Evolutionary conservation across 2,797 vertebrate species (phyloP).

Genomic region (Muscicapa striata): DNA sequence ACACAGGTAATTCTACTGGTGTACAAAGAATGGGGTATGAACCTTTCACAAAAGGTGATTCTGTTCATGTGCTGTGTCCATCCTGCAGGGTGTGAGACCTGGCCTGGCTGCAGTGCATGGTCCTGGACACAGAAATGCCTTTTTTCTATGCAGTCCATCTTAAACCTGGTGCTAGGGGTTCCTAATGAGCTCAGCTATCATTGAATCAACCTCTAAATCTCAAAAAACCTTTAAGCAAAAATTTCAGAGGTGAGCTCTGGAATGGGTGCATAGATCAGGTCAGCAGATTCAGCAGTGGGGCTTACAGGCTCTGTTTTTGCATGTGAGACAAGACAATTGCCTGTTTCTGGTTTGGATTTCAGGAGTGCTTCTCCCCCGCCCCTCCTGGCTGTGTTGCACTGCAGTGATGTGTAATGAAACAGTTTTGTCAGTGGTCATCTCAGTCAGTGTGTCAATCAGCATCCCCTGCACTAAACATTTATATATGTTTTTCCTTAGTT

Average conservation of each 20-base stretch:
- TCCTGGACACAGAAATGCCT: not conserved
- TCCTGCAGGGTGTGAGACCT: rapidly evolving
- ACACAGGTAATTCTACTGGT: not conserved
- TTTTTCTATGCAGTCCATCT: not conserved
- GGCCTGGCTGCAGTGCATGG: not conserved
- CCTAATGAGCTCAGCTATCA: rapidly evolving
- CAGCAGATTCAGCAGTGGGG: not conserved
- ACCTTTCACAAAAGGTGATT: not conserved
- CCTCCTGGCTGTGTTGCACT: not conserved
- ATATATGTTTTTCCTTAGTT: not conserved
- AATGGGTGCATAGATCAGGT: not conserved
- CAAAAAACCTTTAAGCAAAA: not conserved
- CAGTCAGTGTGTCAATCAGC: not conserved
- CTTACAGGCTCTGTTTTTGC: not conserved
- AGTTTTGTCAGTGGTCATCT: not conserved
- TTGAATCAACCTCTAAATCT: not conserved
- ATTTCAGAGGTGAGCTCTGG: not conserved
- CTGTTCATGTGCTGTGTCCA: rapidly evolving
- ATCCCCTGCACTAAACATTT: not conserved
- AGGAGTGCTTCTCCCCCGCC: not conserved
- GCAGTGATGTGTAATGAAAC: not conserved
- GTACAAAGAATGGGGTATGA: not conserved
- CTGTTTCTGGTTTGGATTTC: not conserved
- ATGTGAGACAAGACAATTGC: not conserved
- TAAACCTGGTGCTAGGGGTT: not conserved